phyloP scores from a whole-genome alignment of 2,113 vertebrate species.

The Gasterosteus nipponicus region DNA sequence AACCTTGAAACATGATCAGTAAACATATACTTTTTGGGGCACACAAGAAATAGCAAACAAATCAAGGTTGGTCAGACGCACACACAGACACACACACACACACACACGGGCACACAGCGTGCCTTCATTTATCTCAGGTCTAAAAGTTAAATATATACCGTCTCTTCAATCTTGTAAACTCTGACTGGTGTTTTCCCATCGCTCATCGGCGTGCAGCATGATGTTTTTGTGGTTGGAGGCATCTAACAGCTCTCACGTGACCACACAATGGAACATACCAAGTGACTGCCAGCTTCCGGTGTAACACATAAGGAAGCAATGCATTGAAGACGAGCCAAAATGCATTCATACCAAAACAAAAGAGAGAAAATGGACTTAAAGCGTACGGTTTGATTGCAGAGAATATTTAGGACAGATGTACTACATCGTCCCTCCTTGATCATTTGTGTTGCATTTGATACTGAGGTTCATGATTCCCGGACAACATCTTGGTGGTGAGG shows the following conservation, averaged over 20 bases:
- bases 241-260: slow-evolving; percentile 18
- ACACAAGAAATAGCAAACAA: neutral
- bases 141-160: neutral
- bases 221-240: neutral
- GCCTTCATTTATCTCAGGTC: neutral
- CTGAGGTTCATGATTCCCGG: neutral
- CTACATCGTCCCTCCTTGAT: neutral
- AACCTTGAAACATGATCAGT: slow-evolving; percentile 43
- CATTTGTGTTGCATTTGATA: neutral
- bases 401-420: neutral
- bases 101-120: neutral
- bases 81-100: neutral
- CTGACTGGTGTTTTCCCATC: neutral
- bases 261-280: slow-evolving; percentile 19
- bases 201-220: slow-evolving; percentile 4
- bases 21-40: slow-evolving; percentile 29
- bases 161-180: neutral
- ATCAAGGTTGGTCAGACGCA: slow-evolving; percentile 7
- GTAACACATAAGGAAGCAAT: neutral
- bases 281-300: neutral
- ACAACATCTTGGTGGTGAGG: neutral
- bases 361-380: neutral
- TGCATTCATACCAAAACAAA: neutral
- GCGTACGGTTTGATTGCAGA: neutral
- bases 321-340: neutral